Evolutionary conservation across 2,797 vertebrate species (phyloP).

Genomic region (Adelosebastes latens): DNA sequence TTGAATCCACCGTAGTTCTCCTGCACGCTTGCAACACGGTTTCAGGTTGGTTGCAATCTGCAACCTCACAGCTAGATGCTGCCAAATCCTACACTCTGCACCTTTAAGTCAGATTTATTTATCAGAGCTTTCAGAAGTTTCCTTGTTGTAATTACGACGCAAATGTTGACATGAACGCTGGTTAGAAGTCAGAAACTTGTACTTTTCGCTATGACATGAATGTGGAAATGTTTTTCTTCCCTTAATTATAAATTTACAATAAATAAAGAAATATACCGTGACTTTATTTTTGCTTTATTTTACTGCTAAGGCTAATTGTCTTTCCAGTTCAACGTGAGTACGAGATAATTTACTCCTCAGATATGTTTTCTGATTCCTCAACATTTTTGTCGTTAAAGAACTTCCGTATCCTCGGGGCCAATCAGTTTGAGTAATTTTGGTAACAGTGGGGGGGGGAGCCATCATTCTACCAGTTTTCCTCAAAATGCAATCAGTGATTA

Average conservation of each 20-base stretch:
- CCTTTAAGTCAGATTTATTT: too few species aligned
- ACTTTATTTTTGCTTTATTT: not conserved
- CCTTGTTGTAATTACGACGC: too few species aligned
- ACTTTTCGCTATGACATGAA: too few species aligned
- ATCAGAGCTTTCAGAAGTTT: too few species aligned
- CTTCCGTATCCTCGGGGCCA: not conserved
- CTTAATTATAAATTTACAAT: not conserved
- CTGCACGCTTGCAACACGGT: too few species aligned
- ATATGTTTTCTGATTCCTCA: not conserved
- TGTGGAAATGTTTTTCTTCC: not conserved
- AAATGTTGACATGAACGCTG: too few species aligned
- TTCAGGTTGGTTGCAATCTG: too few species aligned
- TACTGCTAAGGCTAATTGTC: not conserved
- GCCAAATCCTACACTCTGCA: too few species aligned
- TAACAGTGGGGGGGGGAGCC: too few species aligned
- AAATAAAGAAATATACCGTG: not conserved
- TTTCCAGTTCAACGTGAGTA: not conserved
- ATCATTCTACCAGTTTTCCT: not conserved
- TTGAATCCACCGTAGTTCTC: too few species aligned
- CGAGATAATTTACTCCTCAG: not conserved
- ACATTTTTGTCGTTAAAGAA: not conserved
- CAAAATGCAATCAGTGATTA: not conserved
- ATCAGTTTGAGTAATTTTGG: too few species aligned
- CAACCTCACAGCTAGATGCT: too few species aligned
- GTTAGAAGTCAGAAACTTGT: not conserved